Percentiles rank a stretch among this genome's conserved stretches.
phyloP scores from a whole-genome alignment of 2,797 vertebrate species.

The Rhincodon typus region DNA sequence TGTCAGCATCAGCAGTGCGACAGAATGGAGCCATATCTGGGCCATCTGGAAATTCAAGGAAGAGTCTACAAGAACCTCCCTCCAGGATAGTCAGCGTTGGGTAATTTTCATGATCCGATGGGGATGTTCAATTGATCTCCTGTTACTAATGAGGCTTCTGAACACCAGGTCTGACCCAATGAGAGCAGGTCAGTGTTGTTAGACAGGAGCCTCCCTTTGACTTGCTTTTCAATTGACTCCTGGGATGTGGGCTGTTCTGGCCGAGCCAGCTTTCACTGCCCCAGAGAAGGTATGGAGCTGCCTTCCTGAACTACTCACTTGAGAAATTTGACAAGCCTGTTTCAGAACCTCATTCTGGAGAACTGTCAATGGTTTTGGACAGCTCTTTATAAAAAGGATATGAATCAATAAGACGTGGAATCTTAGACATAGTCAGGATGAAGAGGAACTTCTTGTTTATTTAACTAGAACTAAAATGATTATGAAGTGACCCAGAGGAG shows the following conservation, averaged over 20 bases:
- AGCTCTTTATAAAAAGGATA: background rate
- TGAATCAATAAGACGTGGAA: background rate
- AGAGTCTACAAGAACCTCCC: no score
- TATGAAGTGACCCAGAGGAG: background rate
- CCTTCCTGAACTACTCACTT: background rate
- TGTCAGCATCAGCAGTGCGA: background rate
- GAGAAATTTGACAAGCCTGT: background rate
- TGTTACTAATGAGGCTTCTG: no score
- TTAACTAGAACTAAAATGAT: background rate
- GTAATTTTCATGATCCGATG: background rate
- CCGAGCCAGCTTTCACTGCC: no score
- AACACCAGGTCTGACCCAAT: background rate
- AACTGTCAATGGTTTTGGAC: background rate
- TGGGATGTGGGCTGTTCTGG: no score
- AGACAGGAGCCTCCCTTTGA: no score
- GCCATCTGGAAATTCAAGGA: no score
- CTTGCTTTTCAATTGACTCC: no score
- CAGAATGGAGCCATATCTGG: no score
- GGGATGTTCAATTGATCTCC: background rate
- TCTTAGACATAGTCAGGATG: background rate
- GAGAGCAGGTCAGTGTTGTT: no score
- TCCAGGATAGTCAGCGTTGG: background rate
- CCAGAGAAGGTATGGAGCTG: background rate
- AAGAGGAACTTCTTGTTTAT: background rate
- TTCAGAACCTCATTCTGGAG: background rate